phyloP scores from a whole-genome alignment of 92 coral and sea anemone species.

The Blastomussa wellsi region DNA sequence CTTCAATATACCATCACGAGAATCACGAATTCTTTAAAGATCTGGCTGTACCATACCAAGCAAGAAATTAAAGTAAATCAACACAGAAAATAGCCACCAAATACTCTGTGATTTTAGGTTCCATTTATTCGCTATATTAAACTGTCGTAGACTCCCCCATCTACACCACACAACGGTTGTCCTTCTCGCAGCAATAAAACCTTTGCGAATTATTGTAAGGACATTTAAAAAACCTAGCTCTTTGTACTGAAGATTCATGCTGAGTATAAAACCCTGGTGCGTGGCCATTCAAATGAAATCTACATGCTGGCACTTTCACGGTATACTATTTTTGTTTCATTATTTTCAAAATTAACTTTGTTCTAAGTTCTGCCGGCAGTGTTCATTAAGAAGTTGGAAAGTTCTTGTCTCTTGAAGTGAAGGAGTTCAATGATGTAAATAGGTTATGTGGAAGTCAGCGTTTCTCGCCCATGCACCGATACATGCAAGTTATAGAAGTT shows the following conservation, averaged over 20 bases:
- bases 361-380: background rate
- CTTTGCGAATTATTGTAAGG: background rate
- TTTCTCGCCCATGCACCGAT: background rate
- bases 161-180: background rate
- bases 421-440: background rate
- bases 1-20: background rate
- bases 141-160: background rate
- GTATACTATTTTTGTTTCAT: background rate
- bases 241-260: background rate
- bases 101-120: background rate
- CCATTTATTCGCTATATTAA: background rate
- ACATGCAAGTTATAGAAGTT: background rate
- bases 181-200: background rate
- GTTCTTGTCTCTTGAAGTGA: background rate
- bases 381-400: background rate
- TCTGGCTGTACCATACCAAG: background rate
- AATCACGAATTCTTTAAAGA: background rate
- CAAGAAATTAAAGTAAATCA: background rate
- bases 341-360: background rate
- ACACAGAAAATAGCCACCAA: background rate
- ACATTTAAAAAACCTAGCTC: background rate
- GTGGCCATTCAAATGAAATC: background rate
- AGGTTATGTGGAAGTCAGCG: background rate
- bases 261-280: background rate
- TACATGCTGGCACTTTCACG: background rate